Percentiles rank a stretch among this genome's conserved stretches.
These are phyloP conservation scores for Malacosoma neustria DNA, from an alignment of 2,888 invertebrate species.

Conservation along the genomic window DNA sequence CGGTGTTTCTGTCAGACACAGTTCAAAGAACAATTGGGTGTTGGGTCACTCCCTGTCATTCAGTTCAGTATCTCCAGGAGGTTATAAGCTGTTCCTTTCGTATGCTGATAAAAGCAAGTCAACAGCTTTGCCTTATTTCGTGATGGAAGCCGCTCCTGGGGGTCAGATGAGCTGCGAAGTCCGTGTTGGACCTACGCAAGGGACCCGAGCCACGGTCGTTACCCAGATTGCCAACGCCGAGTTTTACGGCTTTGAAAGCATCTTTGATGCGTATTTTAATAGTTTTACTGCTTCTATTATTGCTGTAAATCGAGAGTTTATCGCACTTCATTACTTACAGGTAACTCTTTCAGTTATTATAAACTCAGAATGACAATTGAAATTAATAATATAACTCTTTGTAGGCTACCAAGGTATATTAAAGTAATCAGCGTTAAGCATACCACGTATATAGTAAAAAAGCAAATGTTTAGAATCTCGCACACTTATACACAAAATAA, in stretches of 20 bases:
- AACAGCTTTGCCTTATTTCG: conserved; percentile 48
- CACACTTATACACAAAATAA: no score
- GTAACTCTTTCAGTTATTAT: conserved; percentile 19
- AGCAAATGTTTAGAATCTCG: no score
- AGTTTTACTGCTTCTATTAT: conserved; percentile 54
- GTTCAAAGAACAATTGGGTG: conserved; percentile 44
- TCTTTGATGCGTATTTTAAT: conserved; percentile 53
- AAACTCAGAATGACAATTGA: background rate
- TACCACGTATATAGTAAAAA: no score
- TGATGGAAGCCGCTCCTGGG: conserved; percentile 65
- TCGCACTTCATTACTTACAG: conserved; percentile 61
- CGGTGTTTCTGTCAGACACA: conserved; percentile 50
- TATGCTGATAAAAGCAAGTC: conserved; percentile 46
- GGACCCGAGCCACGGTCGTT: conserved; percentile 50
- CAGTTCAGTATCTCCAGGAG: conserved; percentile 65
- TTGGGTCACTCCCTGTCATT: conserved; percentile 57
- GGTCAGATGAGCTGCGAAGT: conserved; percentile 63
- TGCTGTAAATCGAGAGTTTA: conserved; percentile 61
- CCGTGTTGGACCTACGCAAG: conserved; percentile 47
- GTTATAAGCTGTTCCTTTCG: conserved; percentile 54
- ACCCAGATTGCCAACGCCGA: conserved; percentile 56
- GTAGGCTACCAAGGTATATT: no score
- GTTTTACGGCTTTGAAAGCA: conserved; percentile 58
- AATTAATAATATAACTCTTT: no score
- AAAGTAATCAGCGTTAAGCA: no score